phyloP scores from a whole-genome alignment of 2,113 vertebrate genomes.

The Balaeniceps rex region DNA sequence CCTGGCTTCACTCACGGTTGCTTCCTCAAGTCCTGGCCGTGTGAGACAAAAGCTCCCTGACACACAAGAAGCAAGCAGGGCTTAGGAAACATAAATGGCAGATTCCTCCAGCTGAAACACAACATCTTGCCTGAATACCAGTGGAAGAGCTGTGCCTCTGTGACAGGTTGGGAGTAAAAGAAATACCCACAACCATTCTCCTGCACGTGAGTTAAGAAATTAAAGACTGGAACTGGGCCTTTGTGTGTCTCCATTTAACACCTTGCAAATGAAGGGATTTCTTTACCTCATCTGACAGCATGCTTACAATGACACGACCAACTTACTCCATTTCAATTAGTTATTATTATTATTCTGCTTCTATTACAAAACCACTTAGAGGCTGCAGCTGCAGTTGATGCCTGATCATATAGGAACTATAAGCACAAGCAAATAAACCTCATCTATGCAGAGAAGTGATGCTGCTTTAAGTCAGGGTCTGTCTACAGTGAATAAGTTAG shows the following conservation, averaged over 20 bases:
- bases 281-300: neutral
- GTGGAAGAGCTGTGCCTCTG: neutral
- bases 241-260: neutral
- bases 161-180: neutral
- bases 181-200: neutral
- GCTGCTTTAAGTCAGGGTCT: neutral
- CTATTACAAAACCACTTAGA: neutral
- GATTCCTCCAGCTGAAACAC: neutral
- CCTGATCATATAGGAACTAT: neutral
- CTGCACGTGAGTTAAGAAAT: neutral
- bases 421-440: neutral
- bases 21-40: accelerated
- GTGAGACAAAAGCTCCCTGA: neutral
- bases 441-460: neutral
- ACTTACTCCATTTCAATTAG: neutral
- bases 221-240: neutral
- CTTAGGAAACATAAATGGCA: neutral
- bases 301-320: neutral
- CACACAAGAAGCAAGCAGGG: neutral
- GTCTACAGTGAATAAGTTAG: neutral
- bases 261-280: neutral
- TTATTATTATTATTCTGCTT: neutral
- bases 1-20: neutral
- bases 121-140: neutral
- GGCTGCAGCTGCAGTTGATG: neutral